These are phyloP conservation scores for Erythrocercus mccallii DNA, from an alignment of 2,113 vertebrate species.

Conservation along the genomic window DNA sequence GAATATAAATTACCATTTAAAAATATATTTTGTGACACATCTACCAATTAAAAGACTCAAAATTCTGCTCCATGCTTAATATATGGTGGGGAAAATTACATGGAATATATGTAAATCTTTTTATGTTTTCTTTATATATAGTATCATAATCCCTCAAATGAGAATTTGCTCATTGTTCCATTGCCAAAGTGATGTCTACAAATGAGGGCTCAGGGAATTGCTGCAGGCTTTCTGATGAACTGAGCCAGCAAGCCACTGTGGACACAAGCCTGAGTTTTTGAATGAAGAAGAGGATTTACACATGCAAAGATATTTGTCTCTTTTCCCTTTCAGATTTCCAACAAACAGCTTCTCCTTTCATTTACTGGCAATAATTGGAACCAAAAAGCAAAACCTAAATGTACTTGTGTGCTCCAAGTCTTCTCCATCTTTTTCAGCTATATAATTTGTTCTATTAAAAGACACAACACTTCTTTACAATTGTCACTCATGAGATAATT, in stretches of 20 bases:
- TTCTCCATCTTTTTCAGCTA: background rate
- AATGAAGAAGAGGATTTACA: slow-evolving; percentile 30
- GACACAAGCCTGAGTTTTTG: slow-evolving; percentile 23
- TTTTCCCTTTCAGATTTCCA: background rate
- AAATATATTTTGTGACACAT: background rate
- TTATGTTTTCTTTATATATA: background rate
- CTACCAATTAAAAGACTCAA: background rate
- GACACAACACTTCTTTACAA: background rate
- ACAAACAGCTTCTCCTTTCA: background rate
- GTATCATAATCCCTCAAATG: background rate
- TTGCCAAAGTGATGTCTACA: slow-evolving; percentile 22
- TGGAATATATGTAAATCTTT: slow-evolving; percentile 7
- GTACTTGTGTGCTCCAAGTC: background rate
- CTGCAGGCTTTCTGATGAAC: slow-evolving; percentile 12
- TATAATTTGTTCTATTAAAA: background rate
- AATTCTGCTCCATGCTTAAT: background rate
- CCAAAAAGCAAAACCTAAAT: background rate
- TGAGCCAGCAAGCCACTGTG: slow-evolving; percentile 2
- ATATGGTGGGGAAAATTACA: background rate
- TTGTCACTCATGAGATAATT: background rate
- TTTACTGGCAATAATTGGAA: background rate
- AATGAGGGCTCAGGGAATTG: background rate
- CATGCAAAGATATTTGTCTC: slow-evolving; percentile 6
- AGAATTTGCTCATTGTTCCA: slow-evolving; percentile 4
- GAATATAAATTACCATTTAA: background rate